Base-by-base conservation (phyloP, 2,888 invertebrate species). In the Rapana venosa region DNA sequence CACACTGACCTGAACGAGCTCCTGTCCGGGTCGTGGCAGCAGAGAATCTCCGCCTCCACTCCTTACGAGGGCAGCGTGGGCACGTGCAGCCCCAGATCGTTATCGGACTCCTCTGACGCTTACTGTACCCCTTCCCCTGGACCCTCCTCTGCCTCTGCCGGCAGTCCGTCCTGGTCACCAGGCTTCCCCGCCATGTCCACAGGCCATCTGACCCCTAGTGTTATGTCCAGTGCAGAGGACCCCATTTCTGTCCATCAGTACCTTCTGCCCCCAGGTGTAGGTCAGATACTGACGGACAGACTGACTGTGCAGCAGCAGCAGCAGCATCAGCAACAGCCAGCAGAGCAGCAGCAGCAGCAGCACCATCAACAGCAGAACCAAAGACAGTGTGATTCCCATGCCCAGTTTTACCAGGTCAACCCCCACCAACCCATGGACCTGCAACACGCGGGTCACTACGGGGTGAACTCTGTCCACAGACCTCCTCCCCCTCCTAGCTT, bases 1-100 rank as follows among this genome's bases (percentile, higher is more conserved):
- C 94, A 93, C 22, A 92, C 92, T 0, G 94, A 95, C 83, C 92
- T 95, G 81, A 93, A 93, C 61, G 93, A 93, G 30, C 90, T 94
- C 47, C 90, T 94, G 26, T 91, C 93, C 6, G 93, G 92, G 1
- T 92, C 92, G 6, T 94, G 94, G 92, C 92, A 90, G 58, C 91
- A 92, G 22, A 87, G 92, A 13, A 93, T 93, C 15, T 90, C 91
- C n/a, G 91, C 91, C 26, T 84, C 61, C 30, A 92, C 91, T 13
- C 90, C 92, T 0, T 81, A 47, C 83, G 87, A 92, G 5, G 90
- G 88, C 36, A 92, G 92, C 86, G 90, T 90, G 30, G 93, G 91
- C 22, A 91, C 91, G 32, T 93, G 92, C 79, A 93, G 93, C 88
- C 93, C 93, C 0, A 87, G 91, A n/a, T 93, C 93, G 5, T 90